Conservation (phyloP, 2,888 invertebrate genomes). For the Maniola hyperantus region DNA sequence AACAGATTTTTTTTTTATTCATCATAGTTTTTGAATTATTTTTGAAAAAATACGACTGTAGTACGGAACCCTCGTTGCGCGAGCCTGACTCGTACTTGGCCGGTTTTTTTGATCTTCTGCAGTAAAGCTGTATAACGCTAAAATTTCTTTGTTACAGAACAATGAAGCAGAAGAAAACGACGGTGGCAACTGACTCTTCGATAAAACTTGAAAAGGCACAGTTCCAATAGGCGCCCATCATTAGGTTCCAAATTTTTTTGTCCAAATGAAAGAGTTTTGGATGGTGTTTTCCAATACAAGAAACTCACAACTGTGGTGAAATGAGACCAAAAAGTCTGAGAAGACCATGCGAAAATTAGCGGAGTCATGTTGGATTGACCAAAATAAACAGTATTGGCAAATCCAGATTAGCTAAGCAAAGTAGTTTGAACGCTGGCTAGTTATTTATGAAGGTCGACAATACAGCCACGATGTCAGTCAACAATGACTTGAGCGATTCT, state of each 20-base stretch:
- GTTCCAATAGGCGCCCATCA: conserved; percentile 12
- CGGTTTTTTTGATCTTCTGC: not conserved
- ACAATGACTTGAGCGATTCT: conserved; percentile 64
- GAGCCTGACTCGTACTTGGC: too few relatives aligned
- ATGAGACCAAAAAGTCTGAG: not conserved
- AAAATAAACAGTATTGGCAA: not conserved
- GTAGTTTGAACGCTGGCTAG: not conserved
- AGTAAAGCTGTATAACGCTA: not conserved
- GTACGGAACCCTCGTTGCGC: too few relatives aligned
- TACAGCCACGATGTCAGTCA: conserved; percentile 62
- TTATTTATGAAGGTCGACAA: conserved; percentile 34
- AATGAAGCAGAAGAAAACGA: conserved; percentile 24
- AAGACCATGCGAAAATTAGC: not conserved
- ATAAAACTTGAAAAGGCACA: conserved; percentile 26
- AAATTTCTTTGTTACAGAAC: conserved; percentile 26
- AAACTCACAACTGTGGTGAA: not conserved
- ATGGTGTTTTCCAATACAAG: not conserved
- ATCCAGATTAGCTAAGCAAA: not conserved
- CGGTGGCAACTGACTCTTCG: conserved; percentile 28
- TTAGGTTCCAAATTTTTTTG: not conserved
- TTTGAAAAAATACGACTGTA: too few relatives aligned
- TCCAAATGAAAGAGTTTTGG: conserved; percentile 4
- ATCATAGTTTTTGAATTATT: too few relatives aligned
- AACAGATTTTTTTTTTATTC: too few relatives aligned
- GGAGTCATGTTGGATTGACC: not conserved